A percentile compares a stretch with the other conserved stretches of the same genome.
phyloP scores from a whole-genome alignment of 1,140 invertebrate species.

The Solenopsis invicta region DNA sequence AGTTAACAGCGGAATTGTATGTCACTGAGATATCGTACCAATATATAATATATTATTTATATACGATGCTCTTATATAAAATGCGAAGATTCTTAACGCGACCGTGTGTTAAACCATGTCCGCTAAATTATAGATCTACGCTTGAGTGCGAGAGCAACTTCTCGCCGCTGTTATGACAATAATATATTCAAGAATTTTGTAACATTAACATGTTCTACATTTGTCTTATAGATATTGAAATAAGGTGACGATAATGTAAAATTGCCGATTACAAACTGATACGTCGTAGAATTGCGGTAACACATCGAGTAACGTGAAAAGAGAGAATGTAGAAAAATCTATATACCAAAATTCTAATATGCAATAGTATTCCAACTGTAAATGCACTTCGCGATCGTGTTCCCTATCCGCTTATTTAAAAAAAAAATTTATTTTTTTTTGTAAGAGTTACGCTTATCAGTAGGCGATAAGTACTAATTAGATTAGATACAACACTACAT shows the following conservation, averaged over 20 bases:
- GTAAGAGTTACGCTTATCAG: constrained; percentile 33
- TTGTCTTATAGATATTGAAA: not conserved
- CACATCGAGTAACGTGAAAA: constrained; percentile 2
- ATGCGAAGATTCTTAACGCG: constrained; percentile 35
- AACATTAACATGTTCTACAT: constrained; percentile 46
- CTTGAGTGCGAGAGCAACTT: not conserved
- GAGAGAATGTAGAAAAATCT: constrained; percentile 22
- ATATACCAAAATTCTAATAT: not conserved
- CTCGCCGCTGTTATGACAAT: constrained; percentile 6
- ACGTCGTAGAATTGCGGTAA: not conserved
- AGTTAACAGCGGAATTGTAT: constrained; percentile 63
- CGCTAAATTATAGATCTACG: constrained; percentile 13
- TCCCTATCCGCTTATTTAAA: constrained; percentile 10
- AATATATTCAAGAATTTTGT: constrained; percentile 26
- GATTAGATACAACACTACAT: constrained; percentile 17
- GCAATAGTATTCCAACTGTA: constrained; percentile 52
- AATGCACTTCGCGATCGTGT: constrained; percentile 60
- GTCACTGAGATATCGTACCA: constrained; percentile 47
- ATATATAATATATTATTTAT: constrained; percentile 49
- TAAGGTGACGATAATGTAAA: not conserved
- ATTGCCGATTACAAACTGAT: not conserved
- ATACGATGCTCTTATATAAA: constrained; percentile 58
- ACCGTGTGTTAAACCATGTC: constrained; percentile 46
- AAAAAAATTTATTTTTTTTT: not conserved
- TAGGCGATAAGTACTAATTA: constrained; percentile 35